Evolutionary conservation across 2,888 invertebrate species (phyloP).

Genomic region (Cheilosia impressa): DNA sequence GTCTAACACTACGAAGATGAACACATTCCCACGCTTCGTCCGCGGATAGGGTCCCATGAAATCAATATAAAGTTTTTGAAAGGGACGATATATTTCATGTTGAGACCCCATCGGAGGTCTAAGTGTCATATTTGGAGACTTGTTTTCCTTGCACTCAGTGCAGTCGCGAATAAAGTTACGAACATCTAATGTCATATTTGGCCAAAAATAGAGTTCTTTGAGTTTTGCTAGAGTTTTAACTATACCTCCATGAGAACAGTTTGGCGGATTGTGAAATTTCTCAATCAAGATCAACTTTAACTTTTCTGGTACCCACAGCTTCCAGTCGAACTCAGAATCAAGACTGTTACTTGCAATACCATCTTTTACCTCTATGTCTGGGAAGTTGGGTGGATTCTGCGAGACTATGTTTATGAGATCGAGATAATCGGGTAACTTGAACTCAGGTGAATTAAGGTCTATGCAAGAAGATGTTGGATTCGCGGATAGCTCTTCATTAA

Average conservation of each 20-base stretch:
- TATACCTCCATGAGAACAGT: slow-evolving; percentile 40
- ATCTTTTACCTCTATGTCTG: background rate
- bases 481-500: background rate
- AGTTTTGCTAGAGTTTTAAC: slow-evolving; percentile 40
- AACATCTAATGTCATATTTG: too few species aligned
- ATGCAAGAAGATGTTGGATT: slow-evolving; percentile 18
- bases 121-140: slow-evolving; percentile 23
- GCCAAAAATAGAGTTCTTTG: background rate
- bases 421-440: background rate
- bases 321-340: background rate
- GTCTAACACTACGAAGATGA: background rate
- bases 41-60: background rate
- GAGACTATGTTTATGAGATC: background rate
- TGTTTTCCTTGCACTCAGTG: slow-evolving; percentile 38
- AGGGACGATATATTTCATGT: slow-evolving; percentile 21
- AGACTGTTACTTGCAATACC: background rate
- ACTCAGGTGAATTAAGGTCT: slow-evolving; percentile 27
- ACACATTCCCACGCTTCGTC: background rate
- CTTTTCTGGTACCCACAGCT: background rate
- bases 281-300: background rate
- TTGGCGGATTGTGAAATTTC: background rate
- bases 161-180: slow-evolving; percentile 25
- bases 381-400: background rate
- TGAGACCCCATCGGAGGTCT: slow-evolving; percentile 17
- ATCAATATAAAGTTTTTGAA: slow-evolving; percentile 64